Evolutionary conservation across 2,113 vertebrate genomes (phyloP).

Genomic region (Rhinolophus sinicus): DNA sequence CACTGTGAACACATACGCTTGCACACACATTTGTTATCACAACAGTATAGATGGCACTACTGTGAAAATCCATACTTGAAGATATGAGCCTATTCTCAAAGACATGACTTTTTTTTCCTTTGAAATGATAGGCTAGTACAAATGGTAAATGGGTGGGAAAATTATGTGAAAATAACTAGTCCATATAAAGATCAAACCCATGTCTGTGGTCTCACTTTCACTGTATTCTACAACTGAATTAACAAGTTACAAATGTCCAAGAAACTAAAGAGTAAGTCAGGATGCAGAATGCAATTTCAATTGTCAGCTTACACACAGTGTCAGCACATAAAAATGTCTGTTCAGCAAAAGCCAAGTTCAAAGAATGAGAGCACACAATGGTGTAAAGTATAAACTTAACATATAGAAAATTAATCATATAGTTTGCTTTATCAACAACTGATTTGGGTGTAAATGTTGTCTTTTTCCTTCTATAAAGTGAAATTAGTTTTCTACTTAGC

Average conservation of each 20-base stretch:
- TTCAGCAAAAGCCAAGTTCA: conserved; percentile 1
- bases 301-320: neutral
- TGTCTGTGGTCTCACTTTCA: neutral
- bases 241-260: neutral
- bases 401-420: neutral
- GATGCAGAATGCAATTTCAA: neutral
- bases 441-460: neutral
- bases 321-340: neutral
- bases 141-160: neutral
- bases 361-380: neutral
- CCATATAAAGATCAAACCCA: neutral
- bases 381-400: neutral
- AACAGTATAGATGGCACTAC: neutral
- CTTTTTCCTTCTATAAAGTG: neutral
- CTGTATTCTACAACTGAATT: neutral
- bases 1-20: neutral
- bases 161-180: conserved; percentile 2
- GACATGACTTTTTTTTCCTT: neutral
- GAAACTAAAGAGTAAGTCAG: neutral
- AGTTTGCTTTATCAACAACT: neutral
- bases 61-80: neutral
- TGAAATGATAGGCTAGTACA: neutral
- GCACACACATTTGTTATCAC: neutral
- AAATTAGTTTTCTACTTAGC: neutral
- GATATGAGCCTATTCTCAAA: neutral